Evolutionary conservation across 2,888 invertebrate genomes (phyloP).

Genomic region (Lissonota sp.): DNA sequence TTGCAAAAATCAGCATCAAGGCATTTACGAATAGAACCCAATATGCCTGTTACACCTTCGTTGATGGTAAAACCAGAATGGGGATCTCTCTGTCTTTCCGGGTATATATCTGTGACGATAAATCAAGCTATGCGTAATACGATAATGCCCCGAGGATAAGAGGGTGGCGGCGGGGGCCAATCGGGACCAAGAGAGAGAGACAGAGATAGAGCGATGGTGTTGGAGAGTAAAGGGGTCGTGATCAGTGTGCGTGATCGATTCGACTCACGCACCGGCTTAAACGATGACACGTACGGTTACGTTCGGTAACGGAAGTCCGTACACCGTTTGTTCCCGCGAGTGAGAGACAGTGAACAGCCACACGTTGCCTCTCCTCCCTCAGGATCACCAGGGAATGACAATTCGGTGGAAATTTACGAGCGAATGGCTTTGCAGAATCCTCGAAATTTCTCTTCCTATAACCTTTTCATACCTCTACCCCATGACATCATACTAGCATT

Average conservation of each 20-base stretch:
- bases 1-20: too few species aligned
- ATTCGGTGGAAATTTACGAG: conserved; percentile 63
- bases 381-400: conserved; percentile 61
- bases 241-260: conserved; percentile 64
- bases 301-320: conserved; percentile 46
- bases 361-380: background rate
- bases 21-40: too few species aligned
- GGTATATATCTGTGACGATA: conserved; percentile 69
- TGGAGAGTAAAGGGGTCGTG: too few species aligned
- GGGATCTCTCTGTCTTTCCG: background rate
- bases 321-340: conserved; percentile 41
- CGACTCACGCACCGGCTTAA: conserved; percentile 64
- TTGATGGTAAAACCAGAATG: too few species aligned
- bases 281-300: conserved; percentile 64
- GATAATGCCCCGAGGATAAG: conserved; percentile 66
- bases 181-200: background rate
- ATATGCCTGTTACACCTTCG: too few species aligned
- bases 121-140: conserved; percentile 71
- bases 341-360: conserved; percentile 16
- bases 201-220: background rate
- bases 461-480: background rate
- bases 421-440: conserved; percentile 62
- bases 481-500: background rate
- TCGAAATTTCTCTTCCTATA: conserved; percentile 42
- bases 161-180: background rate